Evolutionary conservation across 2,797 vertebrate genomes (phyloP), one percentile per base, ranked within the genome.

Genomic region (Neostethus bicornis): DNA sequence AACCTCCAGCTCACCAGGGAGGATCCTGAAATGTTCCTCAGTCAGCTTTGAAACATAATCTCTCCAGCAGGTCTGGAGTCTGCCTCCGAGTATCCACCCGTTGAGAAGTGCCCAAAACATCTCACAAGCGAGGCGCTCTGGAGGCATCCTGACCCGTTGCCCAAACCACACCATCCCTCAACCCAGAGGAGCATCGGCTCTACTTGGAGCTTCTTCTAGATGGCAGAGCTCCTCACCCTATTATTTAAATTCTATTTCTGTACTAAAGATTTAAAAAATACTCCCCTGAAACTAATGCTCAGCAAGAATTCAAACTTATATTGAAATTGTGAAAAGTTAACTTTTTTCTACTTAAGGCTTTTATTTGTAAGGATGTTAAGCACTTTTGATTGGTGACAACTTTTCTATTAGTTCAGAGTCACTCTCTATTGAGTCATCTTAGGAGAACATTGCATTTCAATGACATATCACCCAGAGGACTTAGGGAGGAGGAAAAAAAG

Each of bases 211-310:
- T n/a, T n/a, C n/a, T n/a, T n/a, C n/a, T n/a, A n/a, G n/a, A n/a
- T n/a, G n/a, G n/a, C n/a, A n/a, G n/a, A n/a, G n/a, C n/a, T n/a
- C n/a, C n/a, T n/a, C n/a, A n/a, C n/a, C 5, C 14, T 60, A 37
- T 51, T 51, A 46, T 66, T 73, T 70, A 43, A 55, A 23, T 42
- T 34, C 56, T 62, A 26, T 17, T 25, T 41, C 46, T 73, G 20
- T 47, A 23, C 51, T 44, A 77, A 81, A 28, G 83, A 76, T 81
- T 61, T 73, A 70, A 9, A 61, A 66, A 70, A 50, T 29, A 45
- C 51, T 63, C 52, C 64, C 51, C 51, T 53, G 24, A 13, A 24
- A 54, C 53, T 52, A 41, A 50, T 62, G 51, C 38, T 17, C 37
- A 11, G 23, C 13, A 29, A 61, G 44, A 60, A 53, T 48, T 64